These are phyloP conservation scores for Oncorhynchus tshawytscha DNA, from an alignment of 2,113 vertebrate genomes.

Conservation along the genomic window DNA sequence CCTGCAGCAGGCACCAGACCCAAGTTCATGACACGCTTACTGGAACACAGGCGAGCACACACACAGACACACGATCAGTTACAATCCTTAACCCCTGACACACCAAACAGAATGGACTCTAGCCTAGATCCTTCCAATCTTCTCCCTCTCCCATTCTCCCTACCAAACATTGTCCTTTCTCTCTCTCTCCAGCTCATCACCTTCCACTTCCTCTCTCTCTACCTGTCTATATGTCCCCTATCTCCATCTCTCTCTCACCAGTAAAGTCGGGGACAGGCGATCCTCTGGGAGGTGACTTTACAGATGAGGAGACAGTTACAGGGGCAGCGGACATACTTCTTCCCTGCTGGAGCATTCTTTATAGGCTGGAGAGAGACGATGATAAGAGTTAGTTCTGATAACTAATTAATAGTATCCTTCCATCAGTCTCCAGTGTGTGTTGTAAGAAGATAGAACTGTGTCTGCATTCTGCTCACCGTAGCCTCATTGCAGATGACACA, in stretches of 20 bases:
- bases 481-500: conserved; percentile 74
- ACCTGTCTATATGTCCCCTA: too few relatives aligned
- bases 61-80: neutral
- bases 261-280: conserved; percentile 83
- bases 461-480: conserved; percentile 53
- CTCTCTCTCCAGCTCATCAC: too few relatives aligned
- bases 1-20: conserved; percentile 58
- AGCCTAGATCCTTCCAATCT: too few relatives aligned
- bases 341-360: conserved; percentile 84
- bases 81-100: too few relatives aligned
- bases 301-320: conserved; percentile 89
- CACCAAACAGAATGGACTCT: too few relatives aligned
- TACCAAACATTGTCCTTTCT: too few relatives aligned
- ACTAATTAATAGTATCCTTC: neutral
- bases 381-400: neutral
- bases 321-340: conserved; percentile 88
- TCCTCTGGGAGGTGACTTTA: conserved; percentile 85
- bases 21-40: conserved; percentile 73
- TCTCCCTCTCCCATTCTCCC: neutral
- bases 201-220: neutral
- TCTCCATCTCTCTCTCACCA: conserved; percentile 71
- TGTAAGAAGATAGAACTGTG: neutral
- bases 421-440: neutral
- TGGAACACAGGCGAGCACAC: conserved; percentile 11
- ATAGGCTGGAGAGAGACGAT: conserved; percentile 71